Base-by-base conservation (phyloP, 2,888 invertebrate genomes). In the Boloria selene region DNA sequence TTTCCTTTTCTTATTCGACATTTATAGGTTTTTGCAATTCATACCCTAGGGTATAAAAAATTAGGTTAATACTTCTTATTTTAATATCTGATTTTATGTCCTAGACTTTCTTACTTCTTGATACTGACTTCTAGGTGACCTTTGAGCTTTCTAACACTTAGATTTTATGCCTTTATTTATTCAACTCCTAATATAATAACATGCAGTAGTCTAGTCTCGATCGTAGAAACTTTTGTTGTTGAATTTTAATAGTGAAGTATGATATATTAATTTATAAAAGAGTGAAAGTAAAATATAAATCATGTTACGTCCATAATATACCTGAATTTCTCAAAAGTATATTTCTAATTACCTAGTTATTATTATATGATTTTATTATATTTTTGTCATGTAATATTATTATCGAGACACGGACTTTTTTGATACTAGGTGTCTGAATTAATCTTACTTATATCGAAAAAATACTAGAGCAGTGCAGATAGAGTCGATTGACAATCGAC, bases 61-160 rank as follows among this genome's bases (percentile, higher is more conserved):
- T 65, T 65, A 49, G 31, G 59, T 60, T 65, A 65, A 22, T 64
- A 47, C 53, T 47, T 49, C 49, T 38, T 42, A 54, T 38, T 42
- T 13, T 22, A 54, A 16, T 31, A 60, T 65, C 49, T 49, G 54
- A 60, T 65, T 17, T 58, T 31, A 49, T 60, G 49, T 49, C 31
- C 13, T 4, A 38, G 49, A 38, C 17, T 49, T 49, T 5, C n/a
- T n/a, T n/a, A n/a, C n/a, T n/a, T 59, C 49, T 59, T 17, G 50
- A 14, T 17, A 14, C 17, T 49, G 49, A 50, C 17, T 59, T 59
- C 17, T 59, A 59, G 59, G 38, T 50, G 47, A 59, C 49, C 59
- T 59, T 59, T 13, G 49, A 49, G 45, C n/a, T n/a, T 45, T 44
- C 18, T 22, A 55, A 55, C 14, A 58, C 13, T 16, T 56, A 22